Percentiles rank a stretch among this genome's conserved stretches.
phyloP scores from a whole-genome alignment of 2,797 vertebrate genomes.

The Sardinella longiceps region DNA sequence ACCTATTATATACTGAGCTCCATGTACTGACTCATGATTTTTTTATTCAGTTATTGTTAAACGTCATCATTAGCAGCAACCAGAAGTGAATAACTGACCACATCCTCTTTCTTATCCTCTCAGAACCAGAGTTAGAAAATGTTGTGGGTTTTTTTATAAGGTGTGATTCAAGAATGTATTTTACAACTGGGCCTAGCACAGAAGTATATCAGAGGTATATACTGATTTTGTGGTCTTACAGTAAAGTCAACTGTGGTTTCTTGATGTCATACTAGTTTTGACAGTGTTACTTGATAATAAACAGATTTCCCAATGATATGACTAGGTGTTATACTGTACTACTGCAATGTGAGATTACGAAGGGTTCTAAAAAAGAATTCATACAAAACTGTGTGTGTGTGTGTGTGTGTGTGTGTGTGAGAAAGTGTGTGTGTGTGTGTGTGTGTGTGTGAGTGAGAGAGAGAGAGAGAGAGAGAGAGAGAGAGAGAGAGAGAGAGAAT shows the following conservation, averaged over 20 bases:
- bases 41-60: background rate
- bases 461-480: too few relatives aligned
- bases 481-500: too few relatives aligned
- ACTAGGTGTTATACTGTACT: background rate
- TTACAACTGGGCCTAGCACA: background rate
- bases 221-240: background rate
- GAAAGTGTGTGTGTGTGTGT: too few relatives aligned
- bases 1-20: background rate
- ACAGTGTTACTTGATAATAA: too few relatives aligned
- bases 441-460: too few relatives aligned
- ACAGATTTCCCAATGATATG: background rate
- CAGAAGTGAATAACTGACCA: constrained; percentile 18
- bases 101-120: background rate
- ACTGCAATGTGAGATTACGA: too few relatives aligned
- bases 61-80: constrained; percentile 1
- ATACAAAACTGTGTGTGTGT: background rate
- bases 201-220: background rate
- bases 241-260: background rate
- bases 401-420: too few relatives aligned
- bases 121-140: background rate
- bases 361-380: background rate
- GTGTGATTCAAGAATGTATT: background rate
- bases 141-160: background rate
- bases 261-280: background rate
- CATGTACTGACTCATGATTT: background rate